A percentile compares a stretch with the other conserved stretches of the same genome.
These are phyloP conservation scores for Sturnira hondurensis DNA, from an alignment of 2,113 vertebrate genomes.

Conservation along the genomic window DNA sequence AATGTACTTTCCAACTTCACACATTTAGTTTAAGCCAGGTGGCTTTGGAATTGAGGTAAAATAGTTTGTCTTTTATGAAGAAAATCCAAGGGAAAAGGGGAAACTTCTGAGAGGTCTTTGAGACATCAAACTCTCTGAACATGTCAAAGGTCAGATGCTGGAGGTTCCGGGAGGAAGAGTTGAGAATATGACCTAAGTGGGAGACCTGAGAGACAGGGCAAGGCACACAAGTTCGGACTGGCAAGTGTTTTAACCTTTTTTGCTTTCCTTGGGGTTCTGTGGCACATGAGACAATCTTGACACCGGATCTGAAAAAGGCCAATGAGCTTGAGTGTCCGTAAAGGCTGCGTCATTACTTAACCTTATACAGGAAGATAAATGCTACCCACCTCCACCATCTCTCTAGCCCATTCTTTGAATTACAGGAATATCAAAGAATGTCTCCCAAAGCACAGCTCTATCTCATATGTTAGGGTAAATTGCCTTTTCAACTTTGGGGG, in stretches of 20 bases:
- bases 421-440: background rate
- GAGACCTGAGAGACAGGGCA: background rate
- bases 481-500: background rate
- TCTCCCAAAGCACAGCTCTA: background rate
- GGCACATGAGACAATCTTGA: background rate
- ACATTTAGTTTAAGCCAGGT: slow-evolving; percentile 23
- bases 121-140: background rate
- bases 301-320: background rate
- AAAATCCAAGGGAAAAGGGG: background rate
- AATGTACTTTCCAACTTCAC: background rate
- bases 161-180: background rate
- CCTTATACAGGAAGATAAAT: background rate
- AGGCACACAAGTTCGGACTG: background rate
- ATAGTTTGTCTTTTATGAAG: slow-evolving; percentile 26
- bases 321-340: background rate
- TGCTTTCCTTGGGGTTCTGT: background rate
- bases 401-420: background rate
- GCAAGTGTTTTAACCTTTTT: background rate
- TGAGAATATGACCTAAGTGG: background rate
- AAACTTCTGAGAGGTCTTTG: background rate
- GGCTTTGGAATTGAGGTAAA: background rate
- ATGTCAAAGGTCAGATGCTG: background rate
- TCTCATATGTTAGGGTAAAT: background rate
- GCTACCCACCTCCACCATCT: background rate
- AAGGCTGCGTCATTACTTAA: background rate